Percentiles rank a stretch among this genome's conserved stretches.
Evolutionary conservation across 2,888 invertebrate genomes (phyloP).

Genomic region (Hypsopygia costalis): DNA sequence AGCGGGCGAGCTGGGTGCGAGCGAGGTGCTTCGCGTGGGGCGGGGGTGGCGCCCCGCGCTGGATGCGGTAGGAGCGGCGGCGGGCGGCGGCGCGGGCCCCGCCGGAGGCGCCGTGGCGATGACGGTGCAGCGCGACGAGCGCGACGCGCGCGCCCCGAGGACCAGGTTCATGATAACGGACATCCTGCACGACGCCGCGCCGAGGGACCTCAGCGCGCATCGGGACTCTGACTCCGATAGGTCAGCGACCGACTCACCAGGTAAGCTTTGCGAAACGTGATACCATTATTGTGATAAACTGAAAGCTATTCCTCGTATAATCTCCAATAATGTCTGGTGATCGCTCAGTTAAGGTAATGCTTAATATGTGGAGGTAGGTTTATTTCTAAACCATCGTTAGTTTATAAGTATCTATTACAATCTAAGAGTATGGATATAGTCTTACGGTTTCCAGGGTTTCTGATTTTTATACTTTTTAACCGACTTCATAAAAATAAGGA

Average conservation of each 20-base stretch:
- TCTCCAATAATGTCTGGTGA: too few species aligned
- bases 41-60: conserved; percentile 56
- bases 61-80: conserved; percentile 60
- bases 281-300: too few species aligned
- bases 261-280: conserved; percentile 31
- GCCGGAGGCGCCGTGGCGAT: conserved; percentile 79
- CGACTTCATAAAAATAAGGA: too few species aligned
- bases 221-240: conserved; percentile 79
- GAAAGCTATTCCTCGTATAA: too few species aligned
- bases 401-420: too few species aligned
- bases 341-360: too few species aligned
- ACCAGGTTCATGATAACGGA: conserved; percentile 95
- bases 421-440: too few species aligned
- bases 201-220: conserved; percentile 79
- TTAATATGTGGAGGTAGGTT: too few species aligned
- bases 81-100: conserved; percentile 56
- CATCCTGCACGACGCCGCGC: conserved; percentile 83
- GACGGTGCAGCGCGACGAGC: conserved; percentile 83
- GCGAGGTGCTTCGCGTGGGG: conserved; percentile 49
- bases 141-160: conserved; percentile 87
- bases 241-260: conserved; percentile 80
- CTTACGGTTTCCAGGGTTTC: too few species aligned
- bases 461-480: too few species aligned
- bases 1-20: conserved; percentile 52
- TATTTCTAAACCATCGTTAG: too few species aligned